Evolutionary conservation across 2,113 vertebrate species (phyloP).

Genomic region (Perccottus glenii): DNA sequence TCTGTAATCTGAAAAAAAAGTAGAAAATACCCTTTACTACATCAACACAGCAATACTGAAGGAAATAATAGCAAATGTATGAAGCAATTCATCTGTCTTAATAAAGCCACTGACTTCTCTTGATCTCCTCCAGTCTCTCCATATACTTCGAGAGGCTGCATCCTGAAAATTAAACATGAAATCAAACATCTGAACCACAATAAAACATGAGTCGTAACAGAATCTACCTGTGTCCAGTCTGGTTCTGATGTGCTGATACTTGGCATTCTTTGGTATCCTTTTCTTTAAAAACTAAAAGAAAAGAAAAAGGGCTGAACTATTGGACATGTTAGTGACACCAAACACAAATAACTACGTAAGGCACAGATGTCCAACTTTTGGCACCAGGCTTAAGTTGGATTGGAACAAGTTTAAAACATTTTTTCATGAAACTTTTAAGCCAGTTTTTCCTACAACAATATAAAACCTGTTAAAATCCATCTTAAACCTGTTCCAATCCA

Average conservation of each 20-base stretch:
- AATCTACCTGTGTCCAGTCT: conserved; percentile 89
- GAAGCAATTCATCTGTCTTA: not conserved
- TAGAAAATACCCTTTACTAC: not conserved
- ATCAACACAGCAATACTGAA: not conserved
- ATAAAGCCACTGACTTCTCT: conserved; percentile 87
- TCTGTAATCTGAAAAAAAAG: conserved; percentile 87
- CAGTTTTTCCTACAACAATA: too few species aligned
- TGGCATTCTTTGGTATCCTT: conserved; percentile 88
- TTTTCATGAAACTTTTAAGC: too few species aligned
- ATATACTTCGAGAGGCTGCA: conserved; percentile 90
- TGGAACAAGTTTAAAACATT: too few species aligned
- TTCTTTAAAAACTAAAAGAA: conserved; percentile 85
- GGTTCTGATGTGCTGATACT: conserved; percentile 88
- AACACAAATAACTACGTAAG: too few species aligned
- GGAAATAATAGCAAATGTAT: not conserved
- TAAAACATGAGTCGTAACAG: not conserved
- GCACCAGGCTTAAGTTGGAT: too few species aligned
- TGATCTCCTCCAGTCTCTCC: conserved; percentile 90
- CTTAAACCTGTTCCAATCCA: too few species aligned
- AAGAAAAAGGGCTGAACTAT: not conserved
- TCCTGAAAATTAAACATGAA: conserved; percentile 73
- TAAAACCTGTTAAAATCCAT: too few species aligned
- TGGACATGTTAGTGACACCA: not conserved
- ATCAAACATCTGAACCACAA: not conserved
- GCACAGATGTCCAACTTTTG: too few species aligned